These are phyloP conservation scores for Synergus laeviventris DNA, from an alignment of 2,888 invertebrate genomes.

Conservation along the genomic window DNA sequence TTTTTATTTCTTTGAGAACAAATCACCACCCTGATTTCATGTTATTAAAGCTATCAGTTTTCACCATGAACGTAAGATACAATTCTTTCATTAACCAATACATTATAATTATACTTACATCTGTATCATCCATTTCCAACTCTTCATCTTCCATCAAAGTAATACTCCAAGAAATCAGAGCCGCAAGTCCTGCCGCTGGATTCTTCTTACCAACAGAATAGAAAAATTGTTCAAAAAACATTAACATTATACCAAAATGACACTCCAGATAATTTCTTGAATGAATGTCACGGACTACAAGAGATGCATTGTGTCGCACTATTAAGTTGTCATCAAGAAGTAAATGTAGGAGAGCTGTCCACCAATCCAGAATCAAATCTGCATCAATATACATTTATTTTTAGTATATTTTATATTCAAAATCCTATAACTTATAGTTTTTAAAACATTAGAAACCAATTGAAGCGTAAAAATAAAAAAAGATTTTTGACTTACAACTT, in stretches of 20 bases:
- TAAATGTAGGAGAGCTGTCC: conserved; percentile 69
- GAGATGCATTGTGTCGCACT: conserved; percentile 61
- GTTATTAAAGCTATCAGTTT: no score
- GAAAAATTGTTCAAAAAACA: conserved; percentile 65
- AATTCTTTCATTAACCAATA: not conserved
- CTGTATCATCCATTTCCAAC: conserved; percentile 71
- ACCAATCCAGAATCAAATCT: conserved; percentile 65
- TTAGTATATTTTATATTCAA: no score
- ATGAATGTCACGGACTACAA: conserved; percentile 56
- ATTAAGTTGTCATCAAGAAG: conserved; percentile 67
- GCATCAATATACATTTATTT: not conserved
- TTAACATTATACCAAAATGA: conserved; percentile 50
- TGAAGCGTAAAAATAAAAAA: not conserved
- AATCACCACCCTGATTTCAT: no score
- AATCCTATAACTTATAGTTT: not conserved
- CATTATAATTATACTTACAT: conserved; percentile 60
- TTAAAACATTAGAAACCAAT: conserved; percentile 5
- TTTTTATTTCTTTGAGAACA: no score
- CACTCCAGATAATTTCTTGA: conserved; percentile 54
- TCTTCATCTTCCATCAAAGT: conserved; percentile 61
- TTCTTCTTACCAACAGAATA: conserved; percentile 43
- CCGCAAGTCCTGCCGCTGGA: conserved; percentile 57
- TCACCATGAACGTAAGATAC: no score
- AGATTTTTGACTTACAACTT: conserved; percentile 49
- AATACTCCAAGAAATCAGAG: conserved; percentile 69